Base-by-base conservation (phyloP, 2,113 vertebrate species). In the Mungos mungo region DNA sequence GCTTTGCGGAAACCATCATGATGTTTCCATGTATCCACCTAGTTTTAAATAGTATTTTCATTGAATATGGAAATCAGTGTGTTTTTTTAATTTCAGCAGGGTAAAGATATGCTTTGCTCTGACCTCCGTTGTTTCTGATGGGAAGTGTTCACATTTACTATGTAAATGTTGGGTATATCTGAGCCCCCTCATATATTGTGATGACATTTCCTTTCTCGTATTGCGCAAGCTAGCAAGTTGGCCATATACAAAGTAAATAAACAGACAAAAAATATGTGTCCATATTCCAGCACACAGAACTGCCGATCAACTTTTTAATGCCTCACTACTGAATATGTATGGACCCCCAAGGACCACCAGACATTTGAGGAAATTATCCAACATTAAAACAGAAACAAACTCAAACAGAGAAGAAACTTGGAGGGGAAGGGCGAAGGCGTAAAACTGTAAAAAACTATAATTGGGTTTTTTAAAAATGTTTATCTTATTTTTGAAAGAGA, bases 51-150 rank as follows among this genome's bases (percentile, higher is more conserved):
- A 41, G 5, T 29, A 38, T 82, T 96, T 97, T 81, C 31, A 82
- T 57, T 81, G 23, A 29, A 29, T 89, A 0, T 65, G 54, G 57
- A 90, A 65, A 87, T 85, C 45, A 47, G 4, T 47, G 52, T 74
- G 18, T 15, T 45, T 81, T 69, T 52, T 31, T 1, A 60, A 47
- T 65, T 86, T 90, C 45, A 74, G 54, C 14, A 65, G 35, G 90
- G 41, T 80, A 47, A 82, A 92, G 35, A 89, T 50, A 74, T 25
- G 16, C 91, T 93, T 96, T 88, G 35, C 86, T 94, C 41, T 38
- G 23, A 27, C 63, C 68, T 79, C 29, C 7, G 0, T 71, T 83
- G 89, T 87, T 85, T 69, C 66, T 33, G 7, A 33, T 47, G 71
- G 19, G 1, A 91, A 41, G 15, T 23, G 33, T 74, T 92, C 77